Percentiles rank a stretch among this genome's conserved stretches.
These are phyloP conservation scores for Mayetiola destructor DNA, from an alignment of 2,888 invertebrate species.

Conservation along the genomic window DNA sequence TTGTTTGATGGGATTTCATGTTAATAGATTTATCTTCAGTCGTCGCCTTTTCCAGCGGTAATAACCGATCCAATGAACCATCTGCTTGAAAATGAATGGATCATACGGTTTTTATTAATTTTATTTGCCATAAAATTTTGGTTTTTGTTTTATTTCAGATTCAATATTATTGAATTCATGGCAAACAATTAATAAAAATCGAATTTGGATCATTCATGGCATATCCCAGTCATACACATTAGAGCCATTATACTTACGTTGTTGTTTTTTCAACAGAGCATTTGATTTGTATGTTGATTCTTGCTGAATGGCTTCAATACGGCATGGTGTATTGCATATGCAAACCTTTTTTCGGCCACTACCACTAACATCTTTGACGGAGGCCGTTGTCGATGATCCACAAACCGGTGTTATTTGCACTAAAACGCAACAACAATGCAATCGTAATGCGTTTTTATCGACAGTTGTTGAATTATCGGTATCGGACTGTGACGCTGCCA, in stretches of 20 bases:
- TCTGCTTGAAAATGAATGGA: too few species aligned
- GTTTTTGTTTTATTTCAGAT: too few species aligned
- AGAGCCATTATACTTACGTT: too few species aligned
- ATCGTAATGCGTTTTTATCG: slow-evolving; percentile 36
- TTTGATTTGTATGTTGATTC: slow-evolving; percentile 14
- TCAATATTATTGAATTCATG: too few species aligned
- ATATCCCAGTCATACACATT: neutral
- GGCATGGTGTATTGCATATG: slow-evolving; percentile 32
- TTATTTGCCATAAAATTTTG: too few species aligned
- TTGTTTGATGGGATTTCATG: slow-evolving; percentile 5
- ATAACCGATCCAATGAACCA: slow-evolving; percentile 32
- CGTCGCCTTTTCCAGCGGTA: slow-evolving; percentile 18
- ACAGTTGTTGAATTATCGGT: slow-evolving; percentile 28
- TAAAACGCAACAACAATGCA: slow-evolving; percentile 38
- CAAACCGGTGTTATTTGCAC: slow-evolving; percentile 37
- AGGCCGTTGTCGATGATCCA: slow-evolving; percentile 21
- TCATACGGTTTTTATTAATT: slow-evolving; percentile 26
- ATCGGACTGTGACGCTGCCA: slow-evolving; percentile 34
- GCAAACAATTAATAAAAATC: too few species aligned
- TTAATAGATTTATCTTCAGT: neutral
- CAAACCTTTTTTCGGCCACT: slow-evolving; percentile 30
- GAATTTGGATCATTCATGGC: neutral
- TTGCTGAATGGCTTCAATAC: slow-evolving; percentile 13
- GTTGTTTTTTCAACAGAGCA: slow-evolving; percentile 27
- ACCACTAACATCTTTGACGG: slow-evolving; percentile 31